Percentiles rank a stretch among this genome's conserved stretches.
Conservation (phyloP, 2,797 vertebrate genomes). For the Ispidina lecontei region DNA sequence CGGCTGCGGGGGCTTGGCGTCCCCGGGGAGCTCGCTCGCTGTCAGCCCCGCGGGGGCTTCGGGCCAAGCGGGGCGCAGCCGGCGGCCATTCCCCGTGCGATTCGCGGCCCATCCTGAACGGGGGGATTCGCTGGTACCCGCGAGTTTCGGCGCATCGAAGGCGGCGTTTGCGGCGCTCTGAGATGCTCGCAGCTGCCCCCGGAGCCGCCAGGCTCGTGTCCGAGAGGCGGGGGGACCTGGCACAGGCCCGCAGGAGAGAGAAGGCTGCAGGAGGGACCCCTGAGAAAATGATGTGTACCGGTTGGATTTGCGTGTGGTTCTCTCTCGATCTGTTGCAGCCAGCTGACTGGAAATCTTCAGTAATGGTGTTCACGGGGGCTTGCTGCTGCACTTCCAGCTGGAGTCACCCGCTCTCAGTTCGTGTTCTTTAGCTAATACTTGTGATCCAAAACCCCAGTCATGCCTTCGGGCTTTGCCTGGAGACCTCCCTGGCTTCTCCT, state of each 20-base stretch:
- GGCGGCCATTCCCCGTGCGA: rapidly evolving
- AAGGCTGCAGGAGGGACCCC: rapidly evolving
- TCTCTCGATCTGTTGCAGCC: neutral
- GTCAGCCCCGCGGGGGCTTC: neutral
- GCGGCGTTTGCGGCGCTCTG: neutral
- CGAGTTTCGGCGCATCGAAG: neutral
- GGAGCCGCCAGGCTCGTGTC: rapidly evolving
- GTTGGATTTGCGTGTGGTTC: rapidly evolving
- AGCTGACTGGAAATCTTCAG: neutral
- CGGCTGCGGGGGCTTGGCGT: neutral
- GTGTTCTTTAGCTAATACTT: neutral
- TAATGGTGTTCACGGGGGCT: neutral
- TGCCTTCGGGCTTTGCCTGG: neutral
- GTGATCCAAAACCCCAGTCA: neutral
- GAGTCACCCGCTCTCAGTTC: neutral
- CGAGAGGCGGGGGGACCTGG: neutral
- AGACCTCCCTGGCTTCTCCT: neutral
- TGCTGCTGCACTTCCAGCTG: neutral
- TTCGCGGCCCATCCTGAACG: rapidly evolving
- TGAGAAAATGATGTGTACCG: rapidly evolving
- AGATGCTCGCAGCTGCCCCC: neutral
- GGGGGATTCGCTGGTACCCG: rapidly evolving
- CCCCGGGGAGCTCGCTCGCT: neutral
- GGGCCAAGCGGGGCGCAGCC: neutral
- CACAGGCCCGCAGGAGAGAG: rapidly evolving